Evolutionary conservation across 2,113 vertebrate species (phyloP).

Genomic region (Caloenas nicobarica): DNA sequence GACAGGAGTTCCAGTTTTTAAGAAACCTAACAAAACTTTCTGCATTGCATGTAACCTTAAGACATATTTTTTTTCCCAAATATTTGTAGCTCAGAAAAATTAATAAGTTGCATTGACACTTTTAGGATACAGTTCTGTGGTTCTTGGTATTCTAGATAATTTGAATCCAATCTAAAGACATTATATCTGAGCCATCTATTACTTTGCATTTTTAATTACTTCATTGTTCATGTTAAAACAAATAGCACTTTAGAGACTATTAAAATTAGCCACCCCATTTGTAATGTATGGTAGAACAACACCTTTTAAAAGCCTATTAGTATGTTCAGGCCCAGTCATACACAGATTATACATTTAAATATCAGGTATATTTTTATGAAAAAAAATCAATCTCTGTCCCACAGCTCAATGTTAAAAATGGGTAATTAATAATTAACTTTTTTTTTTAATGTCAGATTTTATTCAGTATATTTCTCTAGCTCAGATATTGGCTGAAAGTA

Average conservation of each 20-base stretch:
- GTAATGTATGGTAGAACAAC: not conserved
- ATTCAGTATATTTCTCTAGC: not conserved
- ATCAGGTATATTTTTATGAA: not conserved
- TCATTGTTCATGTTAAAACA: not conserved
- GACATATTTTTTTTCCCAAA: not conserved
- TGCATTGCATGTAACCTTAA: not conserved
- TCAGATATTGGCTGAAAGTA: not conserved
- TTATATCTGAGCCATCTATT: not conserved
- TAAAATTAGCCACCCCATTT: not conserved
- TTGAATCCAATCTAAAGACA: not conserved
- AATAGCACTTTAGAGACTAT: not conserved
- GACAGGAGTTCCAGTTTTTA: not conserved
- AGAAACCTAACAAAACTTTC: not conserved
- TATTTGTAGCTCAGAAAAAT: not conserved
- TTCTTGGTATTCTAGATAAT: not conserved
- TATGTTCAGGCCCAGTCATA: not conserved
- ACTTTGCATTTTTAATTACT: not conserved
- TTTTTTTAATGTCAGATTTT: not conserved
- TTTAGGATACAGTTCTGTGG: not conserved
- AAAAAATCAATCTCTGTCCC: not conserved
- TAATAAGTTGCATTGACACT: not conserved
- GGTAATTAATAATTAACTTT: not conserved
- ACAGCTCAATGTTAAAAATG: not conserved
- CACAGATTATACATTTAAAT: not conserved
- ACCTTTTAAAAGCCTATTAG: not conserved